Conservation (phyloP, 2,888 invertebrate species). For the Eurois occulta region DNA sequence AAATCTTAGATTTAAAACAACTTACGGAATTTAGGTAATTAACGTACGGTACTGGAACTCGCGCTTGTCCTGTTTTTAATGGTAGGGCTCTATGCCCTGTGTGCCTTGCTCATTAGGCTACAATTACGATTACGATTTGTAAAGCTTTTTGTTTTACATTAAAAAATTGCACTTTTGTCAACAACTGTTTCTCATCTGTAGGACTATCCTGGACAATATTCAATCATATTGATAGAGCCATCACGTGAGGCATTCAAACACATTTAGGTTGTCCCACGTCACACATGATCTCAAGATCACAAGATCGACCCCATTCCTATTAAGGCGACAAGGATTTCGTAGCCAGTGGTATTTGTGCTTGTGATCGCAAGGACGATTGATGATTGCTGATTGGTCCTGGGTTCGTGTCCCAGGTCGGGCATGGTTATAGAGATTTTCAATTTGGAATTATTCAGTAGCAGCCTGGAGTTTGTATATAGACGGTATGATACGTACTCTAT, state of each 20-base stretch:
- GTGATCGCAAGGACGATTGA: not conserved
- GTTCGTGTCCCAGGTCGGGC: not conserved
- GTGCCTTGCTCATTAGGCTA: too few relatives aligned
- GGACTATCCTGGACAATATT: not conserved
- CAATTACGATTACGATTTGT: too few relatives aligned
- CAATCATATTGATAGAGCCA: not conserved
- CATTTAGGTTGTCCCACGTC: not conserved
- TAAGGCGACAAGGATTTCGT: not conserved
- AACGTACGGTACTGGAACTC: too few relatives aligned
- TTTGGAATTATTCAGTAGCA: not conserved
- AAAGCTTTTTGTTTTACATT: too few relatives aligned
- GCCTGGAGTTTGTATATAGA: too few relatives aligned
- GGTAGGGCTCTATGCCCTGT: too few relatives aligned
- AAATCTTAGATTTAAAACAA: too few relatives aligned
- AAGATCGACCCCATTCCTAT: not conserved
- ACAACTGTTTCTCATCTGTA: too few relatives aligned
- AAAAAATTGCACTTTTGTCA: too few relatives aligned
- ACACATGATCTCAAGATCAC: not conserved
- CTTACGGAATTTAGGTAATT: too few relatives aligned
- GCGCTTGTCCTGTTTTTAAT: too few relatives aligned
- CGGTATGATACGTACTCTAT: not conserved
- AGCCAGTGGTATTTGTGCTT: not conserved
- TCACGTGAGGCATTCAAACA: not conserved
- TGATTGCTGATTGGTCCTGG: not conserved
- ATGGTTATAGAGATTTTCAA: not conserved